Conservation (phyloP, 2,113 vertebrate species). For the Salvelinus fontinalis region DNA sequence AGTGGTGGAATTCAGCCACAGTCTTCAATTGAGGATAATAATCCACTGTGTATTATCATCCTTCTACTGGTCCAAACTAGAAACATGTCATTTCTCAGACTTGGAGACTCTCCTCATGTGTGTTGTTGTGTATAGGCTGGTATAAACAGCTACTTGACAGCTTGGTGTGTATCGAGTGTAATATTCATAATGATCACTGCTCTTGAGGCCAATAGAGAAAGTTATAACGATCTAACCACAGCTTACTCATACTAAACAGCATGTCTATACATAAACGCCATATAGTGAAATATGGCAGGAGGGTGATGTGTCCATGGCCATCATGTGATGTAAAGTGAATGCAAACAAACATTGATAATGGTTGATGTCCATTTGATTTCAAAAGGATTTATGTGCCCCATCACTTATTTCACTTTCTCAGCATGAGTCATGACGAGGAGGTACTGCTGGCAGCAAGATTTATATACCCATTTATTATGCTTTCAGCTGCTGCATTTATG, state of each 20-base stretch:
- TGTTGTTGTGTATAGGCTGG: conserved; percentile 1
- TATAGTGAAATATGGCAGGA: no score
- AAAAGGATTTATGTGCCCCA: conserved; percentile 55
- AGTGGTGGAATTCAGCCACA: conserved; percentile 13
- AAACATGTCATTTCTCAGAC: conserved; percentile 9
- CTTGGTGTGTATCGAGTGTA: no score
- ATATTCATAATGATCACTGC: neutral
- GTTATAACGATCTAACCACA: conserved; percentile 1
- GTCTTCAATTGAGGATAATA: conserved; percentile 17
- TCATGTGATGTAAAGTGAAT: neutral
- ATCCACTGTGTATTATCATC: neutral
- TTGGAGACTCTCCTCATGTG: neutral
- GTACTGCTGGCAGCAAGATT: conserved; percentile 49
- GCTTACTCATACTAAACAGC: neutral
- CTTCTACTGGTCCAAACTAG: neutral
- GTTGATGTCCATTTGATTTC: conserved; percentile 56
- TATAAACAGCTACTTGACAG: neutral
- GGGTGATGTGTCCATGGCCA: no score
- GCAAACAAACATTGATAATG: conserved; percentile 24
- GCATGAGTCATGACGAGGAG: conserved; percentile 47
- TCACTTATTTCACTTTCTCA: conserved; percentile 43
- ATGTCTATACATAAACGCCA: neutral
- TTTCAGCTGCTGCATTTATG: conserved; percentile 45
- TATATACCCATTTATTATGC: conserved; percentile 57
- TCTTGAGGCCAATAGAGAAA: conserved; percentile 14